Base-by-base conservation (phyloP, 2,888 invertebrate genomes). In the Pristionchus entomophagus region DNA sequence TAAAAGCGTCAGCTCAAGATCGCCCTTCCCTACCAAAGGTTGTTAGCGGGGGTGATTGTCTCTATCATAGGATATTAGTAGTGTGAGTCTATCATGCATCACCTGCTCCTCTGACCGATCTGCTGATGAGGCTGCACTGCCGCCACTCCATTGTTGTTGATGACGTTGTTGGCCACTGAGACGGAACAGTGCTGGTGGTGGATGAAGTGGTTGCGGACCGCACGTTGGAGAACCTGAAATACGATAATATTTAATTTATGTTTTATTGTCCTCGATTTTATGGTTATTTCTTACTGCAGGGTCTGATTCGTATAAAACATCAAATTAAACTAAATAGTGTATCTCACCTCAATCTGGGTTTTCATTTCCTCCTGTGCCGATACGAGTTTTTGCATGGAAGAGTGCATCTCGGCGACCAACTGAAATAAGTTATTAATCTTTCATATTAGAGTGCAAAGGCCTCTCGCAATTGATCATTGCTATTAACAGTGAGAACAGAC, bases 351-450 rank as follows among this genome's bases (percentile, higher is more conserved):
- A 81, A 93, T 92, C 88, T 93, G 93, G 49, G 91, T 90, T 77
- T 92, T 85, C 92, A 93, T 93, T 86, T 93, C 93, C 32, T 93
- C 92, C 77, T 92, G 92, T 12, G 92, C 90, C 19, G 87, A 88
- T n/a, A 91, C 82, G 77, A 93, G 87, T 86, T 89, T 91, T 81
- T 92, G 92, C 91, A 93, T 93, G 32, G 92, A 91, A 45, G 89
- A 91, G 88, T 93, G 92, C 93, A 93, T 93, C 86, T 93, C 93
- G 29, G 89, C 88, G 35, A 93, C 92, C 49, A 93, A 88, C 88
- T 93, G 81, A 87, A 91, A 77, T 12, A 35, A 14, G n/a, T n/a
- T n/a, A n/a, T n/a, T n/a, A n/a, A n/a, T n/a, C n/a, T n/a, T n/a
- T n/a, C n/a, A n/a, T n/a, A 56, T 56, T 59, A 26, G 10, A 59